Conservation (phyloP, 2,888 invertebrate genomes). For the Sinotaia quadrata region DNA sequence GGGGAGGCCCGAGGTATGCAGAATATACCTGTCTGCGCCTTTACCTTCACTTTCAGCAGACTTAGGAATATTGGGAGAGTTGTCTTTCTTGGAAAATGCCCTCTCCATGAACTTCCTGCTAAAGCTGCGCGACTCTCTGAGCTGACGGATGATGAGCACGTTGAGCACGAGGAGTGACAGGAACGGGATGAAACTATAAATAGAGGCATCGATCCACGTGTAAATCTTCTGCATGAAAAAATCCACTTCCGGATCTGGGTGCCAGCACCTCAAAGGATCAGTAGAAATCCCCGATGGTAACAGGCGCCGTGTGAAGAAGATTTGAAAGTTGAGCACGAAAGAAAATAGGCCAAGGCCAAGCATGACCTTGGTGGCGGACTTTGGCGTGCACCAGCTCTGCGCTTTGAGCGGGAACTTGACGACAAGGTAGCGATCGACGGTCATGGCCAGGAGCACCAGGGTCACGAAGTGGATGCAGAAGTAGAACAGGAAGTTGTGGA, state of each 20-base stretch:
- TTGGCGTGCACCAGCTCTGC: conserved; percentile 6
- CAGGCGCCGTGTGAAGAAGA: conserved; percentile 30
- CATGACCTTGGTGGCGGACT: conserved; percentile 21
- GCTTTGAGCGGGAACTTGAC: conserved; percentile 34
- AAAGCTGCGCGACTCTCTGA: conserved; percentile 20
- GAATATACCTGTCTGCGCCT: no score
- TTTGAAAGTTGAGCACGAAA: conserved; percentile 29
- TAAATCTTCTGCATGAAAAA: conserved; percentile 30
- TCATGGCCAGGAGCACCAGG: conserved; percentile 34
- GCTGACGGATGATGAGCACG: conserved; percentile 29
- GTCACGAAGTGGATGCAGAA: conserved; percentile 36
- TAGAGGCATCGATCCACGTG: conserved; percentile 39
- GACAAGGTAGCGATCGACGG: conserved; percentile 35
- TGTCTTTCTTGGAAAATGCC: neutral
- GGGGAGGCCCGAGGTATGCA: no score
- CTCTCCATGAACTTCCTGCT: conserved; percentile 16
- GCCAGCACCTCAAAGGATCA: conserved; percentile 5
- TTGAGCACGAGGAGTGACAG: conserved; percentile 32
- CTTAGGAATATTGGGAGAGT: neutral
- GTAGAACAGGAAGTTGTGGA: conserved; percentile 34
- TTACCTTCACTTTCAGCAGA: no score
- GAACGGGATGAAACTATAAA: conserved; percentile 38
- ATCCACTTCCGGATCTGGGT: conserved; percentile 16
- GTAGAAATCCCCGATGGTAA: neutral
- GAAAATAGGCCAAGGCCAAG: conserved; percentile 8